A percentile compares a stretch with the other conserved stretches of the same genome.
These are phyloP conservation scores for Lophotriccus pileatus DNA, from an alignment of 2,797 vertebrate genomes.

Conservation along the genomic window DNA sequence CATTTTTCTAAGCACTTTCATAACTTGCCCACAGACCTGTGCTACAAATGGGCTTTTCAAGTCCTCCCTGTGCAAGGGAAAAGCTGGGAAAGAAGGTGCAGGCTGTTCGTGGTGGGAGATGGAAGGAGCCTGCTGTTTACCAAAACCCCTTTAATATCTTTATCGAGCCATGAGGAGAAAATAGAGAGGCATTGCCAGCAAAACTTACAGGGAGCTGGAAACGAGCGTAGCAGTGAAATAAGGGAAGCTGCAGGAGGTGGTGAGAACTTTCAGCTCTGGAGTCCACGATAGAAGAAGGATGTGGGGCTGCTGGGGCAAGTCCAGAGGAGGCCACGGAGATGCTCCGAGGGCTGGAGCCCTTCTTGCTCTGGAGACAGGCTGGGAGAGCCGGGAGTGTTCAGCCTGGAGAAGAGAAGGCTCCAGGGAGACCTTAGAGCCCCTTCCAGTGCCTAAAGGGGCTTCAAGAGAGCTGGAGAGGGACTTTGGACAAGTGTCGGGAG, in stretches of 20 bases:
- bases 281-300: not conserved
- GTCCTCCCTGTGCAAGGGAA: not conserved
- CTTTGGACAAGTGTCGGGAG: not conserved
- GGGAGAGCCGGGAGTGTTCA: not conserved
- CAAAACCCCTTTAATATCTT: not conserved
- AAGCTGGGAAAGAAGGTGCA: not conserved
- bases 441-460: fast-evolving
- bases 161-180: not conserved
- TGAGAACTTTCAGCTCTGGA: not conserved
- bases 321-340: fast-evolving
- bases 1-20: conserved; percentile 19
- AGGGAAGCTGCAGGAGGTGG: not conserved
- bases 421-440: not conserved
- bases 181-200: not conserved
- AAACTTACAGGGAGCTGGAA: not conserved
- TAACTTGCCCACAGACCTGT: not conserved
- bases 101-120: not conserved
- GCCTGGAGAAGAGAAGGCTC: not conserved
- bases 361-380: not conserved
- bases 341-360: not conserved
- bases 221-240: not conserved
- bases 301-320: not conserved
- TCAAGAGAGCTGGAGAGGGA: not conserved
- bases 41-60: conserved; percentile 44
- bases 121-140: not conserved